Percentiles rank a stretch among this genome's conserved stretches.
Conservation (phyloP, 2,888 invertebrate species). For the Chrysolina americana region DNA sequence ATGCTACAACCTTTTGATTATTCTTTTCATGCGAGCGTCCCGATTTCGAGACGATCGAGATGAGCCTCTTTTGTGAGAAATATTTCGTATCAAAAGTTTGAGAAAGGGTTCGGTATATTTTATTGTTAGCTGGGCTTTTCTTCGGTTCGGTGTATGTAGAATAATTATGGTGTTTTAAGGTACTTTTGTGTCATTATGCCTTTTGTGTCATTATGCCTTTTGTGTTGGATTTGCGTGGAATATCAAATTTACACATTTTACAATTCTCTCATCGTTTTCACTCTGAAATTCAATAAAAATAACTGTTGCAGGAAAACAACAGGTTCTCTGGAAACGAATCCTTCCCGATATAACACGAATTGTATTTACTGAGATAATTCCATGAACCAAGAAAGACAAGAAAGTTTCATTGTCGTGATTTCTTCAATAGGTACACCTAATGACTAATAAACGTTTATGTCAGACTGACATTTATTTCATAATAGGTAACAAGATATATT, state of each 20-base stretch:
- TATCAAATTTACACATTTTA: background rate
- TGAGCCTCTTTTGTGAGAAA: background rate
- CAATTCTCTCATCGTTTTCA: background rate
- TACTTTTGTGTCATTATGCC: background rate
- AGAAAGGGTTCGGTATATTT: background rate
- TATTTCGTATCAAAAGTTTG: constrained; percentile 24
- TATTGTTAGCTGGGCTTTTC: background rate
- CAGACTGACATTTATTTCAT: no score
- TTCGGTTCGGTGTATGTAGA: background rate
- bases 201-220: no score
- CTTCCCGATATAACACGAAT: no score
- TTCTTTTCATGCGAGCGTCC: constrained; percentile 28
- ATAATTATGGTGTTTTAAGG: background rate
- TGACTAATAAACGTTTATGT: no score
- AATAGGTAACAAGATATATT: no score
- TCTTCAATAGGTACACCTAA: no score
- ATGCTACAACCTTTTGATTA: constrained; percentile 43
- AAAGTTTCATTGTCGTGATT: no score
- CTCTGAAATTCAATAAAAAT: background rate
- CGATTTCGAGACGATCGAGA: constrained; percentile 25
- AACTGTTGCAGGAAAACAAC: background rate
- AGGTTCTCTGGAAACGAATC: no score
- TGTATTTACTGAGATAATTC: no score
- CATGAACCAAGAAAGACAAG: no score
- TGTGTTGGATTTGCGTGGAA: no score